A percentile compares a stretch with the other conserved stretches of the same genome.
These are phyloP conservation scores for Dicranocentrus wangi DNA, from an alignment of 2,888 invertebrate species.

Conservation along the genomic window DNA sequence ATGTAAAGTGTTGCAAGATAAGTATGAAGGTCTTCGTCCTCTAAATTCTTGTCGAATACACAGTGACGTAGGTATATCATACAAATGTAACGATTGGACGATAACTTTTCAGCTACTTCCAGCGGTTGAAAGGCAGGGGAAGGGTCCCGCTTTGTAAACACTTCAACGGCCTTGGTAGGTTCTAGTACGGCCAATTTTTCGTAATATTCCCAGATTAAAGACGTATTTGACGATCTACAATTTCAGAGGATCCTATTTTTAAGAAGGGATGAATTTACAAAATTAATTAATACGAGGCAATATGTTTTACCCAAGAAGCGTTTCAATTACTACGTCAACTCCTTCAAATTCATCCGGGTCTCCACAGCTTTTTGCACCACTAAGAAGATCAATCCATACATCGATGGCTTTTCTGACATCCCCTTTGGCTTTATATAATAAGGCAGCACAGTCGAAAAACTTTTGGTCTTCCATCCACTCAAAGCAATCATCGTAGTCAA, in stretches of 20 bases:
- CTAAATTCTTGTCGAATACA: constrained; percentile 63
- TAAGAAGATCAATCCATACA: constrained; percentile 75
- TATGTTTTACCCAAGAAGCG: constrained; percentile 75
- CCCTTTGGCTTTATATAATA: constrained; percentile 75
- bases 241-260: neutral
- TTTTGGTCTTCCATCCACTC: constrained; percentile 75
- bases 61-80: constrained; percentile 70
- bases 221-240: constrained; percentile 58
- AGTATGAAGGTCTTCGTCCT: constrained; percentile 77
- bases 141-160: constrained; percentile 68
- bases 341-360: constrained; percentile 75
- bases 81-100: constrained; percentile 64
- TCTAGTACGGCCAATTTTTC: constrained; percentile 65
- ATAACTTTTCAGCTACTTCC: constrained; percentile 70
- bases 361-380: constrained; percentile 74
- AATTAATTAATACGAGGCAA: constrained; percentile 15
- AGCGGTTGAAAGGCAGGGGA: constrained; percentile 66
- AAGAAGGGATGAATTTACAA: constrained; percentile 11
- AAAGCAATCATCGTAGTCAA: constrained; percentile 75
- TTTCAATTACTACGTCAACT: constrained; percentile 75
- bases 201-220: constrained; percentile 70
- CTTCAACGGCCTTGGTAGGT: constrained; percentile 64
- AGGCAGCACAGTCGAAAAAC: constrained; percentile 75
- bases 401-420: constrained; percentile 75
- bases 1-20: constrained; percentile 76